These are phyloP conservation scores for Pyralis farinalis DNA, from an alignment of 2,888 invertebrate genomes.

Conservation along the genomic window DNA sequence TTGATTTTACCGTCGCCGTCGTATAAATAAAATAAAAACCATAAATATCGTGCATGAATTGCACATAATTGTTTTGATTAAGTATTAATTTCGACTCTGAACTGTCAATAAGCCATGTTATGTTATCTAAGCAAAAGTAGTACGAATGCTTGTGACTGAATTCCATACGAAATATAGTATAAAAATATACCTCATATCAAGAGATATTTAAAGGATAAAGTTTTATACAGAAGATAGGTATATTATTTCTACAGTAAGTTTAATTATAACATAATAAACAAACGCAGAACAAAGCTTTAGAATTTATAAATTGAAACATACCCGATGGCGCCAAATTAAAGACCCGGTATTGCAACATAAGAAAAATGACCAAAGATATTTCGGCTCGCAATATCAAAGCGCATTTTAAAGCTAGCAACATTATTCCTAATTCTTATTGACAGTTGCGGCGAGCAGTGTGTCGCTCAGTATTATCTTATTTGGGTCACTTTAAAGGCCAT, in stretches of 20 bases:
- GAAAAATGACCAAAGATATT: not conserved
- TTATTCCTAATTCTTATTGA: conserved; percentile 72
- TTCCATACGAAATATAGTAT: too few relatives aligned
- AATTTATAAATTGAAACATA: not conserved
- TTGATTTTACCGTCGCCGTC: too few relatives aligned
- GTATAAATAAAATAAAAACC: too few relatives aligned
- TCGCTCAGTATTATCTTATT: conserved; percentile 68
- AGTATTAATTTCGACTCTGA: too few relatives aligned
- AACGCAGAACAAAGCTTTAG: not conserved
- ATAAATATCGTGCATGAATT: too few relatives aligned
- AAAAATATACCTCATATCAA: too few relatives aligned
- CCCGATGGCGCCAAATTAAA: conserved; percentile 1
- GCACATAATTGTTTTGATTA: too few relatives aligned
- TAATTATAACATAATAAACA: not conserved
- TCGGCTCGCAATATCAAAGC: conserved; percentile 7
- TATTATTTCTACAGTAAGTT: not conserved
- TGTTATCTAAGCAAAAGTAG: too few relatives aligned
- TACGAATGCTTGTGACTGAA: too few relatives aligned
- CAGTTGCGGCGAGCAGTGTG: conserved; percentile 49
- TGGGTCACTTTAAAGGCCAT: conserved; percentile 70
- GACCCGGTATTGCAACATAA: conserved; percentile 1
- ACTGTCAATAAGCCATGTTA: too few relatives aligned
- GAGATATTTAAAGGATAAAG: too few relatives aligned
- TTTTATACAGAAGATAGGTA: too few relatives aligned
- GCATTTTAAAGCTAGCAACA: conserved; percentile 32